phyloP scores from a whole-genome alignment of 2,113 vertebrate genomes.

The Setophaga kirtlandii region DNA sequence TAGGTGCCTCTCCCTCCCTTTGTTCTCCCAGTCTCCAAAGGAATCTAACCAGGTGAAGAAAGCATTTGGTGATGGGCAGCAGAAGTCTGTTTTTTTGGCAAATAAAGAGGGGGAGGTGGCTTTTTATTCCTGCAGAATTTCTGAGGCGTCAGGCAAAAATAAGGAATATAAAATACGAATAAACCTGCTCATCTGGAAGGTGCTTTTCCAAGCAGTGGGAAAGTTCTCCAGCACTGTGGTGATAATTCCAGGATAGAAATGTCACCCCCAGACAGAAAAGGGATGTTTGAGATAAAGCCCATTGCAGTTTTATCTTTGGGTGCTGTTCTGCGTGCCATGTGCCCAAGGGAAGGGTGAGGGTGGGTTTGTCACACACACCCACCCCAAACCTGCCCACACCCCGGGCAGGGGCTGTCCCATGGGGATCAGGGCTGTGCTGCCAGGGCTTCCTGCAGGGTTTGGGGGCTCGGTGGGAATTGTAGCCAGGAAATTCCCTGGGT shows the following conservation, averaged over 20 bases:
- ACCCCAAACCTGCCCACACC: accelerated
- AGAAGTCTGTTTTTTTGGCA: neutral
- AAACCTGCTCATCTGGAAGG: neutral
- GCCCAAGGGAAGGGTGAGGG: accelerated
- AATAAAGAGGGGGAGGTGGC: neutral
- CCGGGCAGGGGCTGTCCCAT: accelerated
- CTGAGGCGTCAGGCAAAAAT: neutral
- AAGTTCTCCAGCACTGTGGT: neutral
- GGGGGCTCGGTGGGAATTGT: accelerated
- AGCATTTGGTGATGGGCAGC: neutral
- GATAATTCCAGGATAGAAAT: neutral
- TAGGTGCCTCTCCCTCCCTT: constrained; percentile 5
- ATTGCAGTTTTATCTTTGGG: accelerated
- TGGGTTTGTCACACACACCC: accelerated
- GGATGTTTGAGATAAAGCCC: neutral
- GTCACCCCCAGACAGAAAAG: neutral
- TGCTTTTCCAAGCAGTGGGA: neutral
- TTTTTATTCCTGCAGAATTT: neutral
- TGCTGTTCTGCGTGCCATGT: accelerated
- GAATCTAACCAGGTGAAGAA: neutral
- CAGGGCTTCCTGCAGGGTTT: accelerated
- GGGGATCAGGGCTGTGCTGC: accelerated
- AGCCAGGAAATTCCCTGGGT: accelerated
- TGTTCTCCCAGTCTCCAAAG: accelerated
- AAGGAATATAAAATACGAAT: neutral